Percentiles rank a stretch among this genome's conserved stretches.
These are phyloP conservation scores for Vulpes ferrilata DNA, from an alignment of 2,113 vertebrate genomes.

Conservation along the genomic window DNA sequence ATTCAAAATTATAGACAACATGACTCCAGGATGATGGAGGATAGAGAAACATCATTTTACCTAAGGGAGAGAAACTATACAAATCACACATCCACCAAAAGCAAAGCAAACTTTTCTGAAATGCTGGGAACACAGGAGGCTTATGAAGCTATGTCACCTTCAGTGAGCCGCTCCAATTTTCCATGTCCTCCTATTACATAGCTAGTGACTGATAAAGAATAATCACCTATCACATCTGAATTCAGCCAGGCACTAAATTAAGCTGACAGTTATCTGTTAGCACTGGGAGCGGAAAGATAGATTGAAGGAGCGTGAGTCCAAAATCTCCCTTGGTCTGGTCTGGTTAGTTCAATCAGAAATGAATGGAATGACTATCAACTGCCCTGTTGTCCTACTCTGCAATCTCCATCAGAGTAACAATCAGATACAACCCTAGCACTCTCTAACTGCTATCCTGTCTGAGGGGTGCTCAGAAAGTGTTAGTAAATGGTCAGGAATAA, in stretches of 20 bases:
- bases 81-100: not conserved
- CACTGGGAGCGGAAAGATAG: not conserved
- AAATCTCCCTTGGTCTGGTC: not conserved
- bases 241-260: slow-evolving; percentile 39
- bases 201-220: not conserved
- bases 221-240: slow-evolving; percentile 31
- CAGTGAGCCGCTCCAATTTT: not conserved
- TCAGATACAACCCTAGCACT: not conserved
- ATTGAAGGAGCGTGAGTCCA: not conserved
- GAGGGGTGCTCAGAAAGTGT: not conserved
- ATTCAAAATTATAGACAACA: slow-evolving; percentile 40
- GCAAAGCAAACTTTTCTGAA: slow-evolving; percentile 1
- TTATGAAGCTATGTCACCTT: not conserved
- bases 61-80: not conserved
- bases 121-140: not conserved
- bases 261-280: slow-evolving; percentile 27
- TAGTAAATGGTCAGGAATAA: not conserved
- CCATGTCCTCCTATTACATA: not conserved
- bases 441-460: not conserved
- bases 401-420: not conserved
- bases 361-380: not conserved
- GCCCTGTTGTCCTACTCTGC: not conserved
- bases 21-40: not conserved
- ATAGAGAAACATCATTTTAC: slow-evolving; percentile 30
- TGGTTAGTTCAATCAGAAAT: not conserved